These are phyloP conservation scores for Larimichthys crocea DNA, from an alignment of 2,113 vertebrate species.

Conservation along the genomic window DNA sequence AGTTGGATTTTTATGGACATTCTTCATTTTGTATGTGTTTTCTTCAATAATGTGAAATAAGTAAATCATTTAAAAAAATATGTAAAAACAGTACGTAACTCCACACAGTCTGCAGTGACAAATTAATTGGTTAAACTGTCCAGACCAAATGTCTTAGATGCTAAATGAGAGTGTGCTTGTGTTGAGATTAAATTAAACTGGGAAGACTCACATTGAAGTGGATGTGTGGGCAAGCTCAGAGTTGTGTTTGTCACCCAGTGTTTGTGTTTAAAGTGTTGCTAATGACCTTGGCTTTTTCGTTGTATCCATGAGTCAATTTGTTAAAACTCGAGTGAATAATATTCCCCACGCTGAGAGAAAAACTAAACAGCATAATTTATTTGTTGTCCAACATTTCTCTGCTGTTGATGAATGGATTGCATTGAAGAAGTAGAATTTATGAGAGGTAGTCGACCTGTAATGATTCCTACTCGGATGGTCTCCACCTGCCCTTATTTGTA, in stretches of 20 bases:
- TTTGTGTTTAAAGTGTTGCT: not conserved
- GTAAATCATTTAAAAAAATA: no score
- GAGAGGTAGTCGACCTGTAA: slow-evolving; percentile 32
- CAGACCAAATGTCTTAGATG: slow-evolving; percentile 13
- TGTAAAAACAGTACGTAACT: not conserved
- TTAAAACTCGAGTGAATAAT: slow-evolving; percentile 7
- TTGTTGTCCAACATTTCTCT: not conserved
- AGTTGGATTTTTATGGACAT: no score
- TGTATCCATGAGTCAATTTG: slow-evolving; percentile 5
- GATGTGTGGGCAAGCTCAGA: not conserved
- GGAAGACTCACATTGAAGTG: not conserved
- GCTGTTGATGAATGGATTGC: slow-evolving; percentile 2
- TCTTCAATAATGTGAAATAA: no score
- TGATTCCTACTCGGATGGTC: slow-evolving; percentile 16
- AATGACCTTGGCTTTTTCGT: slow-evolving; percentile 30
- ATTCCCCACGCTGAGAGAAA: not conserved
- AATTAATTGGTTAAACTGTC: not conserved
- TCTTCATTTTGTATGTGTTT: no score
- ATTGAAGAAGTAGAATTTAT: slow-evolving; percentile 17
- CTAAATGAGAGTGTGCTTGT: not conserved
- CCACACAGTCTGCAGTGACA: not conserved
- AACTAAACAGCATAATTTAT: not conserved
- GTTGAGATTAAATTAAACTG: not conserved
- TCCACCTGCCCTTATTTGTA: slow-evolving; percentile 16
- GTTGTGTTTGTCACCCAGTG: not conserved